Evolutionary conservation across 2,888 invertebrate species (phyloP), one percentile per base, ranked within the genome.

Genomic region (Clostera curtula): DNA sequence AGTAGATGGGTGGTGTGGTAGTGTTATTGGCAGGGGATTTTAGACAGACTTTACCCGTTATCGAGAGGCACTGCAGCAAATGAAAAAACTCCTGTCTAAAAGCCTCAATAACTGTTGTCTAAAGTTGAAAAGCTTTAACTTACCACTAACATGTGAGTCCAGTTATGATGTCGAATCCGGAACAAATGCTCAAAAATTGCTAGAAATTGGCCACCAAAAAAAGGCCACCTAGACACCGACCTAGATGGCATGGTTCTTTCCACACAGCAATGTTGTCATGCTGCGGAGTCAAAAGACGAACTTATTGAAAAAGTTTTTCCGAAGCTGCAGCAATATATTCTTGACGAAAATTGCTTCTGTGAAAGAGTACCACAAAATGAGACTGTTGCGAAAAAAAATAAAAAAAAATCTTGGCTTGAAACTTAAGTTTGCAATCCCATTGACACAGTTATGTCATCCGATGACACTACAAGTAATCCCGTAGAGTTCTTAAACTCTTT

Each of bases 361-460:
- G 47, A 47, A 42, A 48, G 49, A 20, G 27, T 27, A 29, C 43
- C 51, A 31, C 51, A 45, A 42, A 54, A 54, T 36, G 40, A 54
- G 11, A 30, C 19, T 20, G 47, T 47, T 18, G 30, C 21, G 13
- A 43, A 44, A 42, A 49, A 49, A 13, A 53, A 55, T 37, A n/a
- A n/a, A 36, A 46, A 27, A 36, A 44, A 40, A 46, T 49, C 12
- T 33, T 50, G 37, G 24, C 8, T 10, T 23, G 34, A 43, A 27
- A 28, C 25, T 15, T 11, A 31, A 23, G 29, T 28, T 13, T 44
- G 45, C 23, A 37, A 30, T 4, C 48, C 43, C 17, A 31, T 49
- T n/a, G 45, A 47, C 28, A 44, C 34, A 26, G 37, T 41, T 4
- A 41, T 49, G 32, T 13, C 25, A 19, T 15, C 22, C 7, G 35